phyloP scores from a whole-genome alignment of 2,797 vertebrate species.

The Eutrigla gurnardus region DNA sequence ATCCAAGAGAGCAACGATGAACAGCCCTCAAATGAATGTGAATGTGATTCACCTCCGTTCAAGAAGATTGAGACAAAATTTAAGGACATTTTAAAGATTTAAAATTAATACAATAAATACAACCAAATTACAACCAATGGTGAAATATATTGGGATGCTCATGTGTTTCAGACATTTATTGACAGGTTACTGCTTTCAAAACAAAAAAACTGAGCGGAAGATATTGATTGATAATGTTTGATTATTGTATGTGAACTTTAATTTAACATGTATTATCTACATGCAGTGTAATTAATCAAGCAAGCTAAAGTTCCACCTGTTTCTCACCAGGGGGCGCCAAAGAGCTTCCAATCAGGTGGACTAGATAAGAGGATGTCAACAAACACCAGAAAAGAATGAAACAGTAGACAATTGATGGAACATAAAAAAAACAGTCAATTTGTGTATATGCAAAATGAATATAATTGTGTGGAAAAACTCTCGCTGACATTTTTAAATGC shows the following conservation, averaged over 20 bases:
- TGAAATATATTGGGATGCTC: neutral
- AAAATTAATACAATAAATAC: neutral
- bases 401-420: neutral
- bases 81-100: too few relatives aligned
- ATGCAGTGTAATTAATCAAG: neutral
- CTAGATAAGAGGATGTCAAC: neutral
- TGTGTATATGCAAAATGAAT: neutral
- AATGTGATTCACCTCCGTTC: neutral
- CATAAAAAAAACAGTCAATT: neutral
- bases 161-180: neutral
- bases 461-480: neutral
- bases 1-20: neutral
- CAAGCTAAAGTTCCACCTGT: neutral
- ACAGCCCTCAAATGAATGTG: neutral
- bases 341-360: neutral
- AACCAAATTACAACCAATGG: neutral
- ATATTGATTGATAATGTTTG: too few relatives aligned
- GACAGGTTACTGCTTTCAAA: neutral
- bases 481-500: neutral
- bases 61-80: neutral
- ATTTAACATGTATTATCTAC: neutral
- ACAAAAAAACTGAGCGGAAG: neutral
- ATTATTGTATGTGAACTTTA: neutral
- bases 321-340: slow-evolving; percentile 40
- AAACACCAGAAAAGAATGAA: slow-evolving; percentile 6